Conservation (phyloP, 2,113 vertebrate species). For the Oreochromis aureus region DNA sequence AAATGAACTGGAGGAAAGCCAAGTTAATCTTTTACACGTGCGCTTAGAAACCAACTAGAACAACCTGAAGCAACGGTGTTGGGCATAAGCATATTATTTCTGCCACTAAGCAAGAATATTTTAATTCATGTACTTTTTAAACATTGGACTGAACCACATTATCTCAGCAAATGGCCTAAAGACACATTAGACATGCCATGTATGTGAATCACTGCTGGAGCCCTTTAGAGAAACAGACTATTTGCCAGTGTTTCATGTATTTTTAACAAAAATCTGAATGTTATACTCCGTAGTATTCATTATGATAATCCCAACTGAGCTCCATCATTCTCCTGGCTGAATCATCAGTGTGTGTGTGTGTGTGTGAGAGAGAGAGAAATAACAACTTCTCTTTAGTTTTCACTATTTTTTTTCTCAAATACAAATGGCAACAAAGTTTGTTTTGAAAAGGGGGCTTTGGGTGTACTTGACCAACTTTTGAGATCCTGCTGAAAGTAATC, state of each 20-base stretch:
- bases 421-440: neutral
- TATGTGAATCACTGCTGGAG: neutral
- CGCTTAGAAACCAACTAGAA: neutral
- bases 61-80: neutral
- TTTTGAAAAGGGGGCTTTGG: neutral
- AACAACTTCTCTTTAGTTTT: neutral
- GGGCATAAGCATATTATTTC: neutral
- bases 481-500: constrained; percentile 5
- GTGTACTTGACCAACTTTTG: neutral
- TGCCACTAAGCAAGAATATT: neutral
- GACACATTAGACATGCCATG: neutral
- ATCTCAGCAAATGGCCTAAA: neutral
- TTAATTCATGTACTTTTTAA: neutral
- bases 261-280: neutral
- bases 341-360: neutral
- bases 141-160: neutral
- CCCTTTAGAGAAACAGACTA: neutral
- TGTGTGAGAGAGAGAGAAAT: neutral
- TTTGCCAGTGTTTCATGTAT: neutral
- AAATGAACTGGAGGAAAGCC: neutral
- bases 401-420: neutral
- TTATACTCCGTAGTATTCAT: neutral
- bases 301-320: neutral
- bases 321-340: neutral
- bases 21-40: neutral